These are phyloP conservation scores for Montifringilla adamsi DNA, from an alignment of 2,113 vertebrate species.

Conservation along the genomic window DNA sequence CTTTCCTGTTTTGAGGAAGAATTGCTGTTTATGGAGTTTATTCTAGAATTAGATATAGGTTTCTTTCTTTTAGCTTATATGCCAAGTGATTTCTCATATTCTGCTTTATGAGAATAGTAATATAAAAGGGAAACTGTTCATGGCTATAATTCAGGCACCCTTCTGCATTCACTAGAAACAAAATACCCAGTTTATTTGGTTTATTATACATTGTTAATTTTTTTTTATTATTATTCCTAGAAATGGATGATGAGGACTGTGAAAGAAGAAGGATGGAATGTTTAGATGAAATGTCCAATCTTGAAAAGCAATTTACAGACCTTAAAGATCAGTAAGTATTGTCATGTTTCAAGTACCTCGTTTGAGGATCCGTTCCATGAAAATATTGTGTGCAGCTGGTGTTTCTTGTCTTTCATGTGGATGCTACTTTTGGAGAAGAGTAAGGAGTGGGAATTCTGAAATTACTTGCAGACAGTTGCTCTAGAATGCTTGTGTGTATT, in stretches of 20 bases:
- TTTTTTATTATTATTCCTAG: constrained; percentile 52
- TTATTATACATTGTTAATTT: not conserved
- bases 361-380: not conserved
- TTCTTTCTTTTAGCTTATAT: not conserved
- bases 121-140: not conserved
- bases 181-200: not conserved
- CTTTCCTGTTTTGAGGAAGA: not conserved
- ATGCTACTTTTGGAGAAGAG: not conserved
- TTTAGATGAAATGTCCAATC: constrained; percentile 98
- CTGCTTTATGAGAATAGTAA: not conserved
- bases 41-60: not conserved
- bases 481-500: not conserved
- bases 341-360: not conserved
- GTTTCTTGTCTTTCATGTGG: not conserved
- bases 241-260: constrained; percentile 98
- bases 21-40: not conserved
- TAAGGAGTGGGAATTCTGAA: not conserved
- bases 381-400: not conserved
- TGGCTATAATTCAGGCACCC: not conserved
- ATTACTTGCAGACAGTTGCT: not conserved
- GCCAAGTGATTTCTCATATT: not conserved
- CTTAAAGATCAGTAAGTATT: constrained; percentile 96
- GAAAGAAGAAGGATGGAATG: constrained; percentile 98
- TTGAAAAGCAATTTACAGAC: constrained; percentile 99
- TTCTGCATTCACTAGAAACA: not conserved